Evolutionary conservation across 1,140 invertebrate genomes (phyloP).

Genomic region (Drepana arcuata): DNA sequence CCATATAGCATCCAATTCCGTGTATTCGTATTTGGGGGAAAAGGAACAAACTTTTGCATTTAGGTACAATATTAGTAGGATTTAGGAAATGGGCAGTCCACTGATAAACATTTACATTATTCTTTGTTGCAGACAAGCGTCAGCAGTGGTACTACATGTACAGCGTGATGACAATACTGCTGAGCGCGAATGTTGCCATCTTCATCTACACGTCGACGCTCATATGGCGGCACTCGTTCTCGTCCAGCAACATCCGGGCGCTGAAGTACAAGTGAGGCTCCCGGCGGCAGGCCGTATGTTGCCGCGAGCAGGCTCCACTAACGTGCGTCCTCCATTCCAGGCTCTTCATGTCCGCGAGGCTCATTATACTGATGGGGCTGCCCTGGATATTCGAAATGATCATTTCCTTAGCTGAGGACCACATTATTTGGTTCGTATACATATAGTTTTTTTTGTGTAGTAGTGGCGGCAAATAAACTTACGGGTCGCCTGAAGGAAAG

Average conservation of each 20-base stretch:
- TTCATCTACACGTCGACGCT: slow-evolving; percentile 39
- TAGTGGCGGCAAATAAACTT: no score
- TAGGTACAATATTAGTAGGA: no score
- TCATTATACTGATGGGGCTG: slow-evolving; percentile 79
- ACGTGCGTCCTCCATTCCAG: no score
- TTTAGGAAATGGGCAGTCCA: no score
- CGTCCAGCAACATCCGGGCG: slow-evolving; percentile 34
- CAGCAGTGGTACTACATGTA: slow-evolving; percentile 60
- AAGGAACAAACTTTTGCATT: no score
- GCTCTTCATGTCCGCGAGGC: slow-evolving; percentile 74
- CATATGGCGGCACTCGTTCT: slow-evolving; percentile 33
- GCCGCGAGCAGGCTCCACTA: no score
- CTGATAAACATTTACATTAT: no score
- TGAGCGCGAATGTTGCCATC: slow-evolving; percentile 37
- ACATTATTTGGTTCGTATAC: slow-evolving; percentile 34
- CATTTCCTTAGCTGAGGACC: slow-evolving; percentile 19
- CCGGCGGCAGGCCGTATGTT: no score
- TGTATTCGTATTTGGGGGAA: no score
- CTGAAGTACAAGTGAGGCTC: slow-evolving; percentile 49
- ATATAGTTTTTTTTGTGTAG: no score
- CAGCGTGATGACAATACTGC: slow-evolving; percentile 40
- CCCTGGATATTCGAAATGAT: slow-evolving; percentile 79
- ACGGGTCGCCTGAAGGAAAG: no score
- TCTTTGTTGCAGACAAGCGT: slow-evolving; percentile 25
- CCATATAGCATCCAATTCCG: no score